phyloP scores from a whole-genome alignment of 2,888 invertebrate species.

The Cephus pygmeus region DNA sequence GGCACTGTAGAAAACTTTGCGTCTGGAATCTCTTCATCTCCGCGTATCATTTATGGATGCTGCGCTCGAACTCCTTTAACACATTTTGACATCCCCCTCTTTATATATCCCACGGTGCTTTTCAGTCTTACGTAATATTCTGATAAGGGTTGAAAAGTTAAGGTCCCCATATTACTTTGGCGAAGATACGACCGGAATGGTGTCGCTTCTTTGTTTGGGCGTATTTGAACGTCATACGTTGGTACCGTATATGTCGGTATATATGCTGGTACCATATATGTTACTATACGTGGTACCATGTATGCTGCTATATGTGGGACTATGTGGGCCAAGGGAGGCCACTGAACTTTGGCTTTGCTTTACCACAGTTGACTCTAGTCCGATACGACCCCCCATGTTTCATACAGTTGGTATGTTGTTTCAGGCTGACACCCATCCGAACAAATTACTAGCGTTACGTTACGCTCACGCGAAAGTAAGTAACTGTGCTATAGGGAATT shows the following conservation, averaged over 20 bases:
- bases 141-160: not conserved
- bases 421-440: constrained; percentile 15
- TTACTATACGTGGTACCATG: constrained; percentile 11
- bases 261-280: constrained; percentile 5
- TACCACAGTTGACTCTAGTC: constrained; percentile 17
- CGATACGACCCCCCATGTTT: constrained; percentile 24
- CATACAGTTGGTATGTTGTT: constrained; percentile 8
- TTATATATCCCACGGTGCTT: not conserved
- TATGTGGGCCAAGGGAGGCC: constrained; percentile 41
- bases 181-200: not conserved
- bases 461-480: not conserved
- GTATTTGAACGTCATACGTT: not conserved
- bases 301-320: constrained; percentile 8
- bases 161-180: not conserved
- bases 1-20: not conserved
- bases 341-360: constrained; percentile 27
- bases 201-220: not conserved
- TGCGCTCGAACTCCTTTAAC: not conserved
- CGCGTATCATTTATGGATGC: not conserved
- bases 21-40: not conserved
- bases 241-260: not conserved
- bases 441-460: constrained; percentile 11
- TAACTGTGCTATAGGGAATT: not conserved
- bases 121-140: not conserved
- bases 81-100: not conserved